Evolutionary conservation across 2,888 invertebrate species (phyloP).

Genomic region (Diploptera punctata): DNA sequence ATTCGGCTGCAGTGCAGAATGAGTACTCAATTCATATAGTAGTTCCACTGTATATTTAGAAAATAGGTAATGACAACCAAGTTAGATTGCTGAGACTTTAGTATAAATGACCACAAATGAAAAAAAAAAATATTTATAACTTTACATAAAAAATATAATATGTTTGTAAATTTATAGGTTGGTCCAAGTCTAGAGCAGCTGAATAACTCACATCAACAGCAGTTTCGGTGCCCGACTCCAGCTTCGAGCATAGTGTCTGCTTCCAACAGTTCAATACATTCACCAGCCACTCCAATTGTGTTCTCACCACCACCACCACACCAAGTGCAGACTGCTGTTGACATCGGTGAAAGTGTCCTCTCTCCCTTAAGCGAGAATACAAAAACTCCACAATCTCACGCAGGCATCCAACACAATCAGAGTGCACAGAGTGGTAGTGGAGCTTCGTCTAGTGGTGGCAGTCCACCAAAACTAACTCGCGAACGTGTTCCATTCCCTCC

Average conservation of each 20-base stretch:
- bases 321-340: not conserved
- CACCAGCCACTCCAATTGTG: constrained; percentile 39
- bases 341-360: not conserved
- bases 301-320: constrained; percentile 37
- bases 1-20: too few species aligned
- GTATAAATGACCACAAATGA: constrained; percentile 17
- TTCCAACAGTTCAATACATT: constrained; percentile 37
- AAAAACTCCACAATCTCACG: constrained; percentile 3
- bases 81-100: too few species aligned
- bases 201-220: constrained; percentile 35
- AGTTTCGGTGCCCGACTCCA: constrained; percentile 38
- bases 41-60: too few species aligned
- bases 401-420: not conserved
- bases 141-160: not conserved
- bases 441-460: constrained; percentile 47
- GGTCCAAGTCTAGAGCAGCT: constrained; percentile 41
- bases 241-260: constrained; percentile 36
- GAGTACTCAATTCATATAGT: too few species aligned
- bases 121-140: constrained; percentile 12
- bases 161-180: constrained; percentile 45
- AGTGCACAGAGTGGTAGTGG: constrained; percentile 30
- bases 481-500: constrained; percentile 50
- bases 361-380: not conserved
- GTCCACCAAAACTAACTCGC: constrained; percentile 59
- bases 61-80: too few species aligned